Evolutionary conservation across 2,888 invertebrate species (phyloP).

Genomic region (Thymelicus lineola): DNA sequence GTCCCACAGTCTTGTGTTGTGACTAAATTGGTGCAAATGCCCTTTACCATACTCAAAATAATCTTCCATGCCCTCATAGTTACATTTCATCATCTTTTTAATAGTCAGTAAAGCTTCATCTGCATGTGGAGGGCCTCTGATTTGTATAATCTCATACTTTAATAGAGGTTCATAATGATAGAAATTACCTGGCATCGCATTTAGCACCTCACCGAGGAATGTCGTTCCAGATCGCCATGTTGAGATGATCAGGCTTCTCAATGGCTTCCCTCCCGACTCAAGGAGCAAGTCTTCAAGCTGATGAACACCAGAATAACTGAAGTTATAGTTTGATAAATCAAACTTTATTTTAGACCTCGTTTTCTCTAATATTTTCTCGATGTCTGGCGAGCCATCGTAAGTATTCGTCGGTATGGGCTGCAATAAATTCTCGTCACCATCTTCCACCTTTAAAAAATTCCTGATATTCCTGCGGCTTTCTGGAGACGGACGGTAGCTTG

Average conservation of each 20-base stretch:
- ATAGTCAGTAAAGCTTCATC: slow-evolving; percentile 88
- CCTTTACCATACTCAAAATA: slow-evolving; percentile 92
- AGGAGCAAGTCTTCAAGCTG: slow-evolving; percentile 88
- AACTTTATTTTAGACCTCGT: slow-evolving; percentile 66
- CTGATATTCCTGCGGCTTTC: slow-evolving; percentile 74
- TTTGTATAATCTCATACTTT: slow-evolving; percentile 92
- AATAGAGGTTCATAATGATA: slow-evolving; percentile 96
- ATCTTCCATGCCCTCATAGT: slow-evolving; percentile 89
- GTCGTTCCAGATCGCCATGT: slow-evolving; percentile 97
- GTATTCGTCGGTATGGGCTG: slow-evolving; percentile 69
- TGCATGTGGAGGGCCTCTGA: slow-evolving; percentile 90
- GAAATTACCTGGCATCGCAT: slow-evolving; percentile 93
- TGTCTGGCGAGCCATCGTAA: slow-evolving; percentile 67
- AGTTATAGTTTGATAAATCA: slow-evolving; percentile 73
- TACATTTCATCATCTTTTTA: slow-evolving; percentile 90
- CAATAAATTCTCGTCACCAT: slow-evolving; percentile 62
- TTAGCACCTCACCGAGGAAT: slow-evolving; percentile 93
- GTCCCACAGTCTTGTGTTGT: slow-evolving; percentile 93
- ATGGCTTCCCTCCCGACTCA: slow-evolving; percentile 89
- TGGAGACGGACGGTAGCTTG: slow-evolving; percentile 74
- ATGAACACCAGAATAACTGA: slow-evolving; percentile 68
- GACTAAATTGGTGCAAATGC: slow-evolving; percentile 92
- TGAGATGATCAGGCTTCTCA: slow-evolving; percentile 92
- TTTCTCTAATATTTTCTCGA: slow-evolving; percentile 71
- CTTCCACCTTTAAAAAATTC: slow-evolving; percentile 87